Conservation (phyloP, 2,888 invertebrate genomes). For the Achlya flavicornis region DNA sequence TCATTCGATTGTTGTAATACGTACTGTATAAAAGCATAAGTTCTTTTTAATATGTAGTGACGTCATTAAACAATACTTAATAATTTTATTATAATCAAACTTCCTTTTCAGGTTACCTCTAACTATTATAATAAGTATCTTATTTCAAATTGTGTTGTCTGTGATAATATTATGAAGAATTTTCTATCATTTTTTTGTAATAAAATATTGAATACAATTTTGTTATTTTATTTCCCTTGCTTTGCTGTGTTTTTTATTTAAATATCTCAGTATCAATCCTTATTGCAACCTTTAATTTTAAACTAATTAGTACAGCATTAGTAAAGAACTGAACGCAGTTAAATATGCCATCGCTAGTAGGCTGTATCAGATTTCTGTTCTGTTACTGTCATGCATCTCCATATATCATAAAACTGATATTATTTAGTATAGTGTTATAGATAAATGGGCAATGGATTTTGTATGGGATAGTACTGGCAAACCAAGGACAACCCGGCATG, state of each 20-base stretch:
- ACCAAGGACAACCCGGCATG: no score
- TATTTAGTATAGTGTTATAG: no score
- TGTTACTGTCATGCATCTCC: no score
- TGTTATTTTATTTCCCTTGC: constrained; percentile 58
- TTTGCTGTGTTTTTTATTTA: constrained; percentile 33
- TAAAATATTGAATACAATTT: constrained; percentile 50
- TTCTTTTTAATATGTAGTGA: background rate
- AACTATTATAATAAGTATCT: constrained; percentile 37
- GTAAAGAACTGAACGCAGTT: no score
- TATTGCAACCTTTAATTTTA: no score
- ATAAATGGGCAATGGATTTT: no score
- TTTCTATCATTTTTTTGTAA: constrained; percentile 52
- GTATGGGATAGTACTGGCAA: no score
- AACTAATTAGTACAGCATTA: no score
- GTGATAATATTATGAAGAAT: constrained; percentile 65
- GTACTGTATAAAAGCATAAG: no score
- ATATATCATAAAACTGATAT: no score
- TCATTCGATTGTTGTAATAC: background rate
- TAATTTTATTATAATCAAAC: background rate
- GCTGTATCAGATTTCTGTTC: no score
- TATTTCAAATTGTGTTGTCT: constrained; percentile 67
- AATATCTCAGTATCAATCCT: constrained; percentile 28
- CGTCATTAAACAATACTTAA: background rate
- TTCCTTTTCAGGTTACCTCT: constrained; percentile 12
- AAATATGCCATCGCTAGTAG: no score